A percentile compares a stretch with the other conserved stretches of the same genome.
Evolutionary conservation across 2,113 vertebrate species (phyloP).

Genomic region (Brienomyrus longianalis): DNA sequence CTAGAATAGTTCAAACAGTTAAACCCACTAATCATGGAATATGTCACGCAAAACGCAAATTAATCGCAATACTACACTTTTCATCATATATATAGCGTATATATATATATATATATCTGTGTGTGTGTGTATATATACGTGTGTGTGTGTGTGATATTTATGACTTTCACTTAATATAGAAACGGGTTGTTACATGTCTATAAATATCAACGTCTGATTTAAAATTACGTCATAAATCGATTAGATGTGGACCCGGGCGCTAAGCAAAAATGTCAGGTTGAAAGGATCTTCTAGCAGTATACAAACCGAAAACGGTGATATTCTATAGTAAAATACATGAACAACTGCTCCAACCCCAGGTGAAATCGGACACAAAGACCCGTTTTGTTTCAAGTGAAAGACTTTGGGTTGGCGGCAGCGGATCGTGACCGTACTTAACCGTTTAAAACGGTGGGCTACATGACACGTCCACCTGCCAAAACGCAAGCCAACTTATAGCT

Average conservation of each 20-base stretch:
- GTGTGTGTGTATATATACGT: too few species aligned
- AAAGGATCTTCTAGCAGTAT: not conserved
- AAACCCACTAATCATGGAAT: not conserved
- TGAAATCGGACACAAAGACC: not conserved
- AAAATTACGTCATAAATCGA: constrained; percentile 16
- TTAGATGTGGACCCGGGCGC: not conserved
- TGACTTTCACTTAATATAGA: not conserved
- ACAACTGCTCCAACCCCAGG: not conserved
- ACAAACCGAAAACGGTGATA: not conserved
- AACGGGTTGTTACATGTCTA: not conserved
- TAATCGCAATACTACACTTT: not conserved
- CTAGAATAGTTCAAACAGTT: not conserved
- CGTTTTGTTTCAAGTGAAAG: not conserved
- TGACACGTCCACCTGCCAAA: not conserved
- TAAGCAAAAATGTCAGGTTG: not conserved
- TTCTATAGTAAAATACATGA: not conserved
- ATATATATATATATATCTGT: not conserved
- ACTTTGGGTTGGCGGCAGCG: not conserved
- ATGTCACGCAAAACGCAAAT: not conserved
- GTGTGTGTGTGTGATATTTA: not conserved
- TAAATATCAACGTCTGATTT: not conserved
- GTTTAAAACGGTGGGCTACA: not conserved
- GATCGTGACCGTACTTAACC: not conserved
- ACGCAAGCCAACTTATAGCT: not conserved
- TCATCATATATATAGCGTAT: too few species aligned